Evolutionary conservation across 2,888 invertebrate genomes (phyloP).

Genomic region (Leucania comma): DNA sequence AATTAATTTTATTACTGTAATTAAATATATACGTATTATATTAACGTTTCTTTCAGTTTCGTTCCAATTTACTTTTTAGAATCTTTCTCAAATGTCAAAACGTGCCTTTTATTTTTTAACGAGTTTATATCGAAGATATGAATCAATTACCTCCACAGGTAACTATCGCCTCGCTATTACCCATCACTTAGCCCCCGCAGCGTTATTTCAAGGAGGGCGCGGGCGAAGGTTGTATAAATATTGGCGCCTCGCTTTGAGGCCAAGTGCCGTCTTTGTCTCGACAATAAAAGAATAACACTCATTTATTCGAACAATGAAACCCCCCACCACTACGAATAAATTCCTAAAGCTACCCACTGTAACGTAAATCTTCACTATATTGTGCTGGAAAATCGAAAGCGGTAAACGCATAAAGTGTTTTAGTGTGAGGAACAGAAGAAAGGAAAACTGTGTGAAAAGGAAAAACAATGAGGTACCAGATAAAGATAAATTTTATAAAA

Average conservation of each 20-base stretch:
- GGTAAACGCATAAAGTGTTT: conserved; percentile 53
- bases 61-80: too few species aligned
- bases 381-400: conserved; percentile 62
- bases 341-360: conserved; percentile 62
- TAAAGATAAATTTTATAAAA: conserved; percentile 8
- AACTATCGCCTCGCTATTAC: conserved; percentile 53
- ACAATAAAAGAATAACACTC: conserved; percentile 90
- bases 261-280: conserved; percentile 88
- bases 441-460: conserved; percentile 8
- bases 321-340: conserved; percentile 66
- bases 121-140: background rate
- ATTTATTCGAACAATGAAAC: conserved; percentile 86
- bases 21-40: too few species aligned
- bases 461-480: background rate
- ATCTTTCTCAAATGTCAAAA: too few species aligned
- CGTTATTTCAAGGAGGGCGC: conserved; percentile 72
- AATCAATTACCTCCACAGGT: background rate
- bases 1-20: too few species aligned
- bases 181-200: conserved; percentile 47
- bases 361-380: conserved; percentile 64
- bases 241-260: conserved; percentile 85
- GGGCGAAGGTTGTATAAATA: conserved; percentile 87
- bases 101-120: too few species aligned
- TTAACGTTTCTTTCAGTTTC: too few species aligned
- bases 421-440: conserved; percentile 20